Percentiles rank a stretch among this genome's conserved stretches.
phyloP scores from a whole-genome alignment of 2,888 invertebrate species.

The Criorhina ranunculi region DNA sequence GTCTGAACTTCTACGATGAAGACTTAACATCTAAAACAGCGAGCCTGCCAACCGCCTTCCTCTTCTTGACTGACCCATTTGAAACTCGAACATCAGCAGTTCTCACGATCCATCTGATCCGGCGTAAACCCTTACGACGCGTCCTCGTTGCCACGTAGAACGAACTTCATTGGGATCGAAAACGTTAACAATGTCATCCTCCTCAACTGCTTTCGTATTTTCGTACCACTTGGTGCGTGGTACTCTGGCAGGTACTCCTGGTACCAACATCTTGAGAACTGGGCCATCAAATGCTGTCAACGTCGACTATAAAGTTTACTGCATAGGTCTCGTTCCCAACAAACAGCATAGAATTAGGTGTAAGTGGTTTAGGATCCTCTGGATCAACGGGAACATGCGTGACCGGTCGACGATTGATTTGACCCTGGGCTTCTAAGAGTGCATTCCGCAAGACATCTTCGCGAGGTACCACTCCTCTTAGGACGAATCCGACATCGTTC shows the following conservation, averaged over 20 bases:
- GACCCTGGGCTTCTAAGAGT: no score
- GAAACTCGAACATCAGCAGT: constrained; percentile 6
- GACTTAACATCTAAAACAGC: constrained; percentile 4
- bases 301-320: constrained; percentile 23
- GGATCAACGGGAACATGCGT: constrained; percentile 5
- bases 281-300: constrained; percentile 10
- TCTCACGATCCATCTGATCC: not conserved
- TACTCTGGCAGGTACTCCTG: constrained; percentile 11
- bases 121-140: not conserved
- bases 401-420: not conserved
- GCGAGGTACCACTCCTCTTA: no score
- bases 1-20: constrained; percentile 20
- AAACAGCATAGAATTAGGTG: not conserved
- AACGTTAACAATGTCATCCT: not conserved
- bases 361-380: constrained; percentile 8
- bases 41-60: no score
- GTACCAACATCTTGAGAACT: constrained; percentile 14
- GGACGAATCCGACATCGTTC: no score
- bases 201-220: not conserved
- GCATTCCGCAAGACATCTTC: no score
- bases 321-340: not conserved
- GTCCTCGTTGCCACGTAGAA: not conserved
- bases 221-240: constrained; percentile 13
- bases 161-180: not conserved
- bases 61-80: not conserved